A percentile compares a stretch with the other conserved stretches of the same genome.
phyloP scores from a whole-genome alignment of 2,113 vertebrate species.

The Microtus pennsylvanicus region DNA sequence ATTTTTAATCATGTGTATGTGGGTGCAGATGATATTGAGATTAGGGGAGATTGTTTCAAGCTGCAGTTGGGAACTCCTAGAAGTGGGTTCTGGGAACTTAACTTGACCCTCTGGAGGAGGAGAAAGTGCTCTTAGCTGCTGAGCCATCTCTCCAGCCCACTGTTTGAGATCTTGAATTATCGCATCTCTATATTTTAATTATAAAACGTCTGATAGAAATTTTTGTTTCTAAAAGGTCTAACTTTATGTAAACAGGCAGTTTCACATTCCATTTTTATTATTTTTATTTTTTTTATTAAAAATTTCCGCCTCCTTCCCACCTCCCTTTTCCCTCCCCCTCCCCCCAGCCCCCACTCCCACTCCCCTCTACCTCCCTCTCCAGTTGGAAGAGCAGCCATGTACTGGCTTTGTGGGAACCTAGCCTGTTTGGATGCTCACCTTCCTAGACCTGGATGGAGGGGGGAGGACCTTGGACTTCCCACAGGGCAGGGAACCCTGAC shows the following conservation, averaged over 20 bases:
- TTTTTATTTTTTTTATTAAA: too few species aligned
- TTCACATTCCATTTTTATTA: not conserved
- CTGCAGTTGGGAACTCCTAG: not conserved
- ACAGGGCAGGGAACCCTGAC: too few species aligned
- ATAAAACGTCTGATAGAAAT: constrained; percentile 4
- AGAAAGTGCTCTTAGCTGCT: not conserved
- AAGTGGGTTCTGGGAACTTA: not conserved
- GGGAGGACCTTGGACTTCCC: too few species aligned
- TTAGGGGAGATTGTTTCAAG: not conserved
- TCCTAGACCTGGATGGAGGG: too few species aligned
- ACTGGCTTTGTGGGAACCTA: too few species aligned
- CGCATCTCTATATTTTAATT: not conserved
- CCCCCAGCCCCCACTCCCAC: too few species aligned
- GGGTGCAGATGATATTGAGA: not conserved
- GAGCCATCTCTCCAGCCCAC: not conserved
- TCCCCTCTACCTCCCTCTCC: too few species aligned
- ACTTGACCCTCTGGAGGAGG: not conserved
- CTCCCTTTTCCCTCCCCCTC: too few species aligned
- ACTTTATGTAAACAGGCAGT: not conserved
- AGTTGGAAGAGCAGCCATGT: too few species aligned
- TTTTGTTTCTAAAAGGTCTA: constrained; percentile 4
- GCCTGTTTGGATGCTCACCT: too few species aligned
- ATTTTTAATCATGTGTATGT: not conserved
- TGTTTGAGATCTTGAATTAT: not conserved
- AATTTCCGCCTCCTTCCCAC: too few species aligned